Evolutionary conservation across 2,797 vertebrate species (phyloP).

Genomic region (Melanogrammus aeglefinus): DNA sequence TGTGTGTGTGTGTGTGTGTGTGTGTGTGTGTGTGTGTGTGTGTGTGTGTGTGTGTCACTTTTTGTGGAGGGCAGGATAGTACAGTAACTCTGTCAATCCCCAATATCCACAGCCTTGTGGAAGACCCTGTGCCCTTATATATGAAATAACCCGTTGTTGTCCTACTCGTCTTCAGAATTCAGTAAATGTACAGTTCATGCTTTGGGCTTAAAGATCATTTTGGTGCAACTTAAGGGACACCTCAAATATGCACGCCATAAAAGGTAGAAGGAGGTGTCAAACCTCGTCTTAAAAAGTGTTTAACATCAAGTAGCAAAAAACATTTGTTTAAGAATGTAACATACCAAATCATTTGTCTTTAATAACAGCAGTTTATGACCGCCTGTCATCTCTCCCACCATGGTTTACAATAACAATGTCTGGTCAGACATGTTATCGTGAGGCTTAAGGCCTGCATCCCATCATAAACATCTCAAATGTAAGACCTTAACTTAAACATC

Average conservation of each 20-base stretch:
- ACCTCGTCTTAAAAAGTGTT: background rate
- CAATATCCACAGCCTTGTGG: background rate
- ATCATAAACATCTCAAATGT: background rate
- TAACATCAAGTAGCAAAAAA: background rate
- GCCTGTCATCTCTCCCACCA: background rate
- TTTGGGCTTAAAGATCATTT: background rate
- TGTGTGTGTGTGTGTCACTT: too few relatives aligned
- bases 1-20: slow-evolving; percentile 1
- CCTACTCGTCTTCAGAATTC: background rate
- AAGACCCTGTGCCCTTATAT: background rate
- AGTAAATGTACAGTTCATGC: background rate
- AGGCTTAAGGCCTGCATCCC: too few relatives aligned
- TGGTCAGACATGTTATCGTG: background rate
- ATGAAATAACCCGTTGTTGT: background rate
- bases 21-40: too few relatives aligned
- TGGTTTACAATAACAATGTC: background rate
- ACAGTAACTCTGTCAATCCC: background rate
- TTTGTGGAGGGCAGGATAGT: too few relatives aligned
- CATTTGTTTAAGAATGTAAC: background rate
- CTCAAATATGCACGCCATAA: background rate
- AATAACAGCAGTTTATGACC: background rate
- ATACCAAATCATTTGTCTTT: background rate
- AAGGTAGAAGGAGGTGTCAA: background rate
- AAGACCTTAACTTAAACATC: background rate
- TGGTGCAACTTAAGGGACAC: background rate